Percentiles rank a stretch among this genome's conserved stretches.
Conservation (phyloP, 2,888 invertebrate genomes). For the Melanostoma scalare region DNA sequence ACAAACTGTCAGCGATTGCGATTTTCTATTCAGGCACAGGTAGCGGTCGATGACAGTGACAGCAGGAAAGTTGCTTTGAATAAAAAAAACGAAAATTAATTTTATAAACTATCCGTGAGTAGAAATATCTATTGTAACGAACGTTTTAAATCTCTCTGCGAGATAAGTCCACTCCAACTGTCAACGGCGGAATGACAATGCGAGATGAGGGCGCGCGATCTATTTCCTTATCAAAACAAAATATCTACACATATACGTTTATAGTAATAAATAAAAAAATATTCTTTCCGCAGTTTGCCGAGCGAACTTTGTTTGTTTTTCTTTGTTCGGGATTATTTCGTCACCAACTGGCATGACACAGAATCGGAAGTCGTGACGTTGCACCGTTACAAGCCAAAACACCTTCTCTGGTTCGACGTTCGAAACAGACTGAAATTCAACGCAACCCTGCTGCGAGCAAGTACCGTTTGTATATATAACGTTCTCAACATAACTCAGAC, state of each 20-base stretch:
- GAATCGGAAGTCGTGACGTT: not conserved
- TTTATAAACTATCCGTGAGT: constrained; percentile 26
- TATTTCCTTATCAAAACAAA: constrained; percentile 45
- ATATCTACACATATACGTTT: constrained; percentile 20
- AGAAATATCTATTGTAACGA: constrained; percentile 19
- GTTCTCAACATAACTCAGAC: constrained; percentile 19
- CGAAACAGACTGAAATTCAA: constrained; percentile 67
- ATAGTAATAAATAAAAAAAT: constrained; percentile 5
- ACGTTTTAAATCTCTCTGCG: constrained; percentile 34
- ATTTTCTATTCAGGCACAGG: not conserved
- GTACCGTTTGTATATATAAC: not conserved
- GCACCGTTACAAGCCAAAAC: constrained; percentile 32
- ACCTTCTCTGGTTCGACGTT: constrained; percentile 56
- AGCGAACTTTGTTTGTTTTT: not conserved
- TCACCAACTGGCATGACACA: constrained; percentile 11
- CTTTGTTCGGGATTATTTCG: constrained; percentile 11
- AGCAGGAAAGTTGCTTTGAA: not conserved
- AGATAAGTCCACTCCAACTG: constrained; percentile 45
- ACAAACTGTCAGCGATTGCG: constrained; percentile 7
- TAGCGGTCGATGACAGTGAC: not conserved
- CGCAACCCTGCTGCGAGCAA: constrained; percentile 44
- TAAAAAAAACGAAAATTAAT: not conserved
- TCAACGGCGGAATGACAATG: constrained; percentile 28
- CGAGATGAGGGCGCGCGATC: constrained; percentile 15
- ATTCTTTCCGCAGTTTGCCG: not conserved